phyloP scores from a whole-genome alignment of 2,888 invertebrate genomes.

The Drosophila lutescens region DNA sequence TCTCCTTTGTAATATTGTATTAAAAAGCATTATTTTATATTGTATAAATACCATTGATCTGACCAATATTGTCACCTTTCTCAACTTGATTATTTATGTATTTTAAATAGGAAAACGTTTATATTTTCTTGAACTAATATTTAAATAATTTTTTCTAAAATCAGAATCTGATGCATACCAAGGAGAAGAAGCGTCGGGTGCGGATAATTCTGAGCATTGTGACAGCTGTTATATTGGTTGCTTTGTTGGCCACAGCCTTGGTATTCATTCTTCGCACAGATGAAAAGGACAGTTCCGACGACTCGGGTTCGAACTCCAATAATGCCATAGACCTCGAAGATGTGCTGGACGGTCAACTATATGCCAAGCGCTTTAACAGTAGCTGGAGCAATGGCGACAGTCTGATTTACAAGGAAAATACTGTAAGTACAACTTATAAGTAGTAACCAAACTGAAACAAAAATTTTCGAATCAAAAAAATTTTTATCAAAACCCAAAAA shows the following conservation, averaged over 20 bases:
- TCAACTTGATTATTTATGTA: too few species aligned
- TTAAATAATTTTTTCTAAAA: constrained; percentile 32
- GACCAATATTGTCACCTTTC: background rate
- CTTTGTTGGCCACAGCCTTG: constrained; percentile 86
- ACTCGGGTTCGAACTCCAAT: constrained; percentile 82
- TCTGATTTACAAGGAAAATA: constrained; percentile 87
- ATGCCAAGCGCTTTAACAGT: constrained; percentile 90
- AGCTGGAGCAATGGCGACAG: constrained; percentile 91
- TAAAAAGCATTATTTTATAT: too few species aligned
- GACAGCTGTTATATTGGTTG: constrained; percentile 86
- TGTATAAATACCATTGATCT: too few species aligned
- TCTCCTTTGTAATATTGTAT: too few species aligned
- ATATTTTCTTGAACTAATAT: background rate
- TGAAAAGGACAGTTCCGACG: constrained; percentile 37
- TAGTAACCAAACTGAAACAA: too few species aligned
- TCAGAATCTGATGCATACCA: constrained; percentile 87
- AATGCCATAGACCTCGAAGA: constrained; percentile 87
- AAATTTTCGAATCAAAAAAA: too few species aligned
- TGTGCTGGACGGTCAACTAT: constrained; percentile 88
- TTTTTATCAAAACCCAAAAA: too few species aligned
- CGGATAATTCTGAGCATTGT: constrained; percentile 86
- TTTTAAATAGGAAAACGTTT: background rate
- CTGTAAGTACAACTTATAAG: constrained; percentile 68
- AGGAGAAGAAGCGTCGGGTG: constrained; percentile 86
- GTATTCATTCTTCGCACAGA: constrained; percentile 85